Conservation (phyloP, 2,113 vertebrate species). For the Cariama cristata region DNA sequence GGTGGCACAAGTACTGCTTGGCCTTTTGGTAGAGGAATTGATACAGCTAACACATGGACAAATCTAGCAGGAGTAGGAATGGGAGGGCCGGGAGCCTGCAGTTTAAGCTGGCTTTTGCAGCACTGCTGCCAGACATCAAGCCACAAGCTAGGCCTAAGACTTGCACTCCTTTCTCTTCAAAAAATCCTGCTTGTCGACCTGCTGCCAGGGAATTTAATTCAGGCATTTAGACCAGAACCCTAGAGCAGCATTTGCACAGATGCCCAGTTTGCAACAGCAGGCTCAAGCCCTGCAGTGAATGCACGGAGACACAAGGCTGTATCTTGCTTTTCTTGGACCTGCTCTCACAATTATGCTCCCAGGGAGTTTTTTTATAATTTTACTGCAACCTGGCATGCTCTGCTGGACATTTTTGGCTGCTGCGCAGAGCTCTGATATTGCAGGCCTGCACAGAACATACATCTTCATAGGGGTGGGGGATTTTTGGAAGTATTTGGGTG, state of each 20-base stretch:
- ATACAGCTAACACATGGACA: background rate
- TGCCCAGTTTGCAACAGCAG: background rate
- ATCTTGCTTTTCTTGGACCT: background rate
- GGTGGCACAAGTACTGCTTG: background rate
- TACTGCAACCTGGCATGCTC: rapidly evolving
- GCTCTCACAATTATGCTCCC: background rate
- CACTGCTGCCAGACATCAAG: background rate
- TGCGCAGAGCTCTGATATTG: background rate
- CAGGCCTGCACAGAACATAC: background rate
- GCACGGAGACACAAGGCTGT: background rate
- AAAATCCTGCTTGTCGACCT: background rate
- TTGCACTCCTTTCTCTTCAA: background rate
- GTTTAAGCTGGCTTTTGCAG: background rate
- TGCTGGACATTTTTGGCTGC: background rate
- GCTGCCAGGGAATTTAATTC: background rate
- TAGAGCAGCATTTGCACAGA: background rate
- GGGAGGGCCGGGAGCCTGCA: background rate
- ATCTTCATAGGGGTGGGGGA: background rate
- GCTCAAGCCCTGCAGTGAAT: background rate
- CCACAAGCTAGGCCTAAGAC: background rate
- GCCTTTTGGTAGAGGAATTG: background rate
- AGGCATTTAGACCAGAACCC: background rate
- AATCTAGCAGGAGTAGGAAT: background rate
- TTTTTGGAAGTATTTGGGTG: background rate
- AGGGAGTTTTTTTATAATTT: background rate